A percentile compares a stretch with the other conserved stretches of the same genome.
phyloP scores from a whole-genome alignment of 1,140 invertebrate genomes.

The Ips nitidus region DNA sequence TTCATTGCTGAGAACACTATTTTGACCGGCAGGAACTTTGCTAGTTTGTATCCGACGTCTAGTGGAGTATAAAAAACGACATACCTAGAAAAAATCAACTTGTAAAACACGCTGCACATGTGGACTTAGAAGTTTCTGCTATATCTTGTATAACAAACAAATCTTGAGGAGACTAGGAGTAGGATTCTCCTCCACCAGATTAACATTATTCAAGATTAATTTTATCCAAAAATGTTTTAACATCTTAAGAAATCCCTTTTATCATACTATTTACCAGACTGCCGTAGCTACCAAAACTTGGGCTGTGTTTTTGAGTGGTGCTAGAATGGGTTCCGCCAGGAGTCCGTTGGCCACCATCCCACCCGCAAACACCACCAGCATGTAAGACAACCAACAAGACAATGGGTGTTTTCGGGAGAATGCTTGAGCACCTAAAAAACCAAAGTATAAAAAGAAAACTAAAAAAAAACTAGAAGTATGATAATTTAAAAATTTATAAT shows the following conservation, averaged over 20 bases:
- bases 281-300: slow-evolving; percentile 87
- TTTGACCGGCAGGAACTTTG: slow-evolving; percentile 95
- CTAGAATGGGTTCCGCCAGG: slow-evolving; percentile 92
- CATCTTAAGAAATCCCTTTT: background rate
- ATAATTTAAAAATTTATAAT: too few species aligned
- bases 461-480: background rate
- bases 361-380: slow-evolving; percentile 97
- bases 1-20: slow-evolving; percentile 91
- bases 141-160: background rate
- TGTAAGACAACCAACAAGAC: slow-evolving; percentile 96
- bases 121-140: background rate
- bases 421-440: slow-evolving; percentile 73
- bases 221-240: background rate
- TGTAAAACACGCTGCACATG: background rate
- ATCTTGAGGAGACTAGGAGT: background rate
- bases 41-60: slow-evolving; percentile 94
- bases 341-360: slow-evolving; percentile 92
- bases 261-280: slow-evolving; percentile 72
- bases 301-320: slow-evolving; percentile 92
- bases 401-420: slow-evolving; percentile 97
- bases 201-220: background rate
- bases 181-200: background rate
- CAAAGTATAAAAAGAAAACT: too few species aligned
- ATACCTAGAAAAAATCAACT: slow-evolving; percentile 70
- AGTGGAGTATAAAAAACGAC: slow-evolving; percentile 98